Percentiles rank a stretch among this genome's conserved stretches.
These are phyloP conservation scores for Melinaea marsaeus DNA, from an alignment of 2,888 invertebrate species.

Conservation along the genomic window DNA sequence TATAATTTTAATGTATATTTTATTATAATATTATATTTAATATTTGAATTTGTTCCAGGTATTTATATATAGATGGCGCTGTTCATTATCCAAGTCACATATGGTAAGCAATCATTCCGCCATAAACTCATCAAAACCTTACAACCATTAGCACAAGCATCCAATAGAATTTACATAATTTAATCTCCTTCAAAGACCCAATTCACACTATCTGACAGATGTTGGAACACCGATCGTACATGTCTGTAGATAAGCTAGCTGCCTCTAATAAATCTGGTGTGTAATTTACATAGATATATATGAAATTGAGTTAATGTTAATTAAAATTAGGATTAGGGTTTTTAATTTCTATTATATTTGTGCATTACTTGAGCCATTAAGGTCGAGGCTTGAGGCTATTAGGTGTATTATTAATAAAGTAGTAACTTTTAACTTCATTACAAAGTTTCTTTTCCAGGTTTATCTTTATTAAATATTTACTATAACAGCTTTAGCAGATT, in stretches of 20 bases:
- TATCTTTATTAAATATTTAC: neutral
- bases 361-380: neutral
- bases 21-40: no score
- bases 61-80: no score
- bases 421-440: neutral
- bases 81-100: conserved; percentile 32
- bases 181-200: no score
- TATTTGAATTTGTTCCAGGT: no score
- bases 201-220: conserved; percentile 28
- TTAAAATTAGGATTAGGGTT: no score
- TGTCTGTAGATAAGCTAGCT: conserved; percentile 24
- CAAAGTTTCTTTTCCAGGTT: neutral
- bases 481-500: neutral
- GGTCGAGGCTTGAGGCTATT: no score
- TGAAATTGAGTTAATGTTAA: conserved; percentile 3
- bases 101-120: conserved; percentile 37
- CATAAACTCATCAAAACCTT: conserved; percentile 40
- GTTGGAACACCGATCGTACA: conserved; percentile 32
- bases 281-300: conserved; percentile 13
- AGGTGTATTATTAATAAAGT: neutral
- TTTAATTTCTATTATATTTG: no score
- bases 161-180: conserved; percentile 37
- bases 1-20: no score
- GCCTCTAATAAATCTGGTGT: conserved; percentile 16
- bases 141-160: conserved; percentile 40